phyloP scores from a whole-genome alignment of 2,113 vertebrate species.

The Balaeniceps rex region DNA sequence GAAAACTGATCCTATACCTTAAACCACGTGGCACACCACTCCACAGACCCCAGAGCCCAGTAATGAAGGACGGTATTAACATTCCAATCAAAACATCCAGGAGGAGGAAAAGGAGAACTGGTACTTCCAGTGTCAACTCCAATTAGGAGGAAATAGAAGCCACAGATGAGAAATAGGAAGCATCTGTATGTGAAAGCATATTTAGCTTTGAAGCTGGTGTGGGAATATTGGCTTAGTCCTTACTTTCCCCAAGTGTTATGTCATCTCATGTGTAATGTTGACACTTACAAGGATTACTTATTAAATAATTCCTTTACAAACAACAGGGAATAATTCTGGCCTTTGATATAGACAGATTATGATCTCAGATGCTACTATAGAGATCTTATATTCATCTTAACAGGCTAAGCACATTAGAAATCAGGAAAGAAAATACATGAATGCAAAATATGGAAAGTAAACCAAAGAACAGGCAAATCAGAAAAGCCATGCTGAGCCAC shows the following conservation, averaged over 20 bases:
- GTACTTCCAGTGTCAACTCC: slow-evolving; percentile 60
- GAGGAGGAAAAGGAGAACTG: slow-evolving; percentile 50
- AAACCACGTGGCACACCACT: not conserved
- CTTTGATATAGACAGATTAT: slow-evolving; percentile 69
- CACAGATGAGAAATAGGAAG: slow-evolving; percentile 62
- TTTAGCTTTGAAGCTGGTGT: slow-evolving; percentile 66
- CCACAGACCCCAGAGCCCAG: not conserved
- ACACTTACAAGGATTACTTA: slow-evolving; percentile 66
- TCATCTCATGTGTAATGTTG: slow-evolving; percentile 63
- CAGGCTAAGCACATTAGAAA: slow-evolving; percentile 39
- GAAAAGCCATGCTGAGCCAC: slow-evolving; percentile 9
- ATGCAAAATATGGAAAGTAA: slow-evolving; percentile 46
- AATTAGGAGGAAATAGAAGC: slow-evolving; percentile 57
- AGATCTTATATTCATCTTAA: slow-evolving; percentile 30
- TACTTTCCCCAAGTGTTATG: slow-evolving; percentile 65
- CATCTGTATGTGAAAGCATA: slow-evolving; percentile 48
- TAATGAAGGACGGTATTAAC: slow-evolving; percentile 42
- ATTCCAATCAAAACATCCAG: slow-evolving; percentile 69
- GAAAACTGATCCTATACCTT: not conserved
- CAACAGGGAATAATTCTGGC: slow-evolving; percentile 64
- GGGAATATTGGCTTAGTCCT: slow-evolving; percentile 67
- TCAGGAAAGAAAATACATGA: not conserved
- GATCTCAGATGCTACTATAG: slow-evolving; percentile 56
- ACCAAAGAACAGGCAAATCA: slow-evolving; percentile 16
- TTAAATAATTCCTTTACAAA: slow-evolving; percentile 74